Conservation (phyloP, 2,113 vertebrate genomes). For the Leiothrix lutea region DNA sequence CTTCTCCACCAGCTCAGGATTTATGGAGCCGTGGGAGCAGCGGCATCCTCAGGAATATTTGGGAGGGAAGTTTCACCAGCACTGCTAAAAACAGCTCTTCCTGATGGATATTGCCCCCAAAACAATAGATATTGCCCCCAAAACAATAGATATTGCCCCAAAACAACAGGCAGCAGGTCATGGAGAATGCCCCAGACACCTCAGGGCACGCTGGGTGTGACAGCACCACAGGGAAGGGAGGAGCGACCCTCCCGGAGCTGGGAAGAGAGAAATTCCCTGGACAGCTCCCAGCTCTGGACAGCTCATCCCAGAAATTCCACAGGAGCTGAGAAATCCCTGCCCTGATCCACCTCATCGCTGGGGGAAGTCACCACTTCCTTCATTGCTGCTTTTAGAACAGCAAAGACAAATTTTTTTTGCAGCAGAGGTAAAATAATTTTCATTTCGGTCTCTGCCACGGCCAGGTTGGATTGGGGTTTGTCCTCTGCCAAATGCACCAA, state of each 20-base stretch:
- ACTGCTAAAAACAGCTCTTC: rapidly evolving
- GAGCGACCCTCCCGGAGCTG: rapidly evolving
- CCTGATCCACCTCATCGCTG: rapidly evolving
- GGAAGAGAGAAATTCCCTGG: not conserved
- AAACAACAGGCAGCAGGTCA: rapidly evolving
- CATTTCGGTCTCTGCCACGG: rapidly evolving
- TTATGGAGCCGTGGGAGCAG: not conserved
- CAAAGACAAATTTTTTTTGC: not conserved
- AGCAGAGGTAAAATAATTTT: not conserved
- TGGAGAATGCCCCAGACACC: rapidly evolving
- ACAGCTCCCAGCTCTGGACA: not conserved
- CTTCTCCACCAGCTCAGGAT: not conserved
- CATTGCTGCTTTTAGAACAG: not conserved
- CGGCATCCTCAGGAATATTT: not conserved
- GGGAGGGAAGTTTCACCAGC: not conserved
- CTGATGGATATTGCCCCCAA: rapidly evolving
- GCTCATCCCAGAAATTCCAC: not conserved
- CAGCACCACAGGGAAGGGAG: not conserved
- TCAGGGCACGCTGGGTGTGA: not conserved
- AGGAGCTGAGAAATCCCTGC: not conserved
- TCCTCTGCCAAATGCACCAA: rapidly evolving
- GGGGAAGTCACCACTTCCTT: not conserved
- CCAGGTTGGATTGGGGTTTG: not conserved
- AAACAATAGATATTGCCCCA: no score
- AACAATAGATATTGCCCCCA: no score